Conservation (phyloP, 1,140 invertebrate genomes). For the Ips nitidus region DNA sequence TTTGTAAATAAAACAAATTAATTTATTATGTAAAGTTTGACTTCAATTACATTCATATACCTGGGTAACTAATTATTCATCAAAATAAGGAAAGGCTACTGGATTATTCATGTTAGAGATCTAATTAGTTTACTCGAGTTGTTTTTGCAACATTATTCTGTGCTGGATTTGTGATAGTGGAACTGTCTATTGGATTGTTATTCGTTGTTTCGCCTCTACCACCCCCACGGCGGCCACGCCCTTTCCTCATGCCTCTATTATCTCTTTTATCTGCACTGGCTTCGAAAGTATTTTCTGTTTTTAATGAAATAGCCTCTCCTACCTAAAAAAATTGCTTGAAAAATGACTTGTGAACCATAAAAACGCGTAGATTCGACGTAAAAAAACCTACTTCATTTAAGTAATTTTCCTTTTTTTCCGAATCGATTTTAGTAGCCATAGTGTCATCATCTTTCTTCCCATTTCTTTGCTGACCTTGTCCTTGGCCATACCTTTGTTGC, state of each 20-base stretch:
- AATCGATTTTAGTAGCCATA: not conserved
- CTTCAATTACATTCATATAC: not conserved
- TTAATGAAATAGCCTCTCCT: too few relatives aligned
- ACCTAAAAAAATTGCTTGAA: too few relatives aligned
- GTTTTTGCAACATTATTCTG: constrained; percentile 3
- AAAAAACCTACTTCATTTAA: constrained; percentile 22
- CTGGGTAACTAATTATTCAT: not conserved
- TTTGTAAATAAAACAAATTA: not conserved
- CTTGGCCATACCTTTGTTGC: constrained; percentile 44
- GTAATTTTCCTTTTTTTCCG: constrained; percentile 34
- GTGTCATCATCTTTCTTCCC: constrained; percentile 1
- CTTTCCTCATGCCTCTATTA: constrained; percentile 1
- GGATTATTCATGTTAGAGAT: not conserved
- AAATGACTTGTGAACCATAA: too few relatives aligned
- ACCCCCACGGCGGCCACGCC: constrained; percentile 56
- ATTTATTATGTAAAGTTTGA: not conserved
- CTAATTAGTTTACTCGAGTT: constrained; percentile 11
- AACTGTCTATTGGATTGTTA: not conserved
- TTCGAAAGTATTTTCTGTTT: too few relatives aligned
- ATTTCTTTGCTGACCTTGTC: constrained; percentile 17
- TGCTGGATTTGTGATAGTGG: not conserved
- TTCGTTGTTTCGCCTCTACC: constrained; percentile 46
- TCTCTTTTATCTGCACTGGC: not conserved
- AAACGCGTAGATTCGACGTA: too few relatives aligned
- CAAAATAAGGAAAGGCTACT: not conserved